These are phyloP conservation scores for Orchestes rusci DNA, from an alignment of 2,888 invertebrate genomes.

Conservation along the genomic window DNA sequence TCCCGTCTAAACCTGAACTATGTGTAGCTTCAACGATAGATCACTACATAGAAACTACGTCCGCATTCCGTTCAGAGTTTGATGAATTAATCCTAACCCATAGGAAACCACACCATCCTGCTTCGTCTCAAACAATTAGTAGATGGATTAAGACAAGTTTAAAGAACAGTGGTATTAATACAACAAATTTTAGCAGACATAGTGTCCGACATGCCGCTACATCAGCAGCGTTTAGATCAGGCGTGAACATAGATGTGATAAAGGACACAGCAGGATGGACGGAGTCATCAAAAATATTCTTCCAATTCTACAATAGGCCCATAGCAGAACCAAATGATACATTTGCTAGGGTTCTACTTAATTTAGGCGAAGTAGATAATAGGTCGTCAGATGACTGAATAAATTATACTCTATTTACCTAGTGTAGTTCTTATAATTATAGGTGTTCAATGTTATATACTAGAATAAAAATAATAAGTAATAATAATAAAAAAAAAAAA, in stretches of 20 bases:
- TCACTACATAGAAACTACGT: conserved; percentile 7
- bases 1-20: conserved; percentile 12
- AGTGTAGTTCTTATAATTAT: too few relatives aligned
- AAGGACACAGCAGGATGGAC: conserved; percentile 23
- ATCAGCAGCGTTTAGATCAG: conserved; percentile 15
- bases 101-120: conserved; percentile 18
- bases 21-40: conserved; percentile 15
- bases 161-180: conserved; percentile 19
- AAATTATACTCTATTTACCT: too few relatives aligned
- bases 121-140: conserved; percentile 19
- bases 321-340: conserved; percentile 7
- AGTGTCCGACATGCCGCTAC: conserved; percentile 20
- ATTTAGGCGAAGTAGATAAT: not conserved
- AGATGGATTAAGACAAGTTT: conserved; percentile 18
- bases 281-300: conserved; percentile 10
- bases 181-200: conserved; percentile 12
- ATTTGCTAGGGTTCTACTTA: conserved; percentile 9
- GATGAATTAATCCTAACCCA: conserved; percentile 13
- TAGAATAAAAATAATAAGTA: too few relatives aligned
- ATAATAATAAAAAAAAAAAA: too few relatives aligned
- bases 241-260: conserved; percentile 19
- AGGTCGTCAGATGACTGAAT: not conserved
- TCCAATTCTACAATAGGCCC: conserved; percentile 21
- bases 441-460: too few relatives aligned
- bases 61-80: not conserved